A percentile compares a stretch with the other conserved stretches of the same genome.
Evolutionary conservation across 2,888 invertebrate species (phyloP).

Genomic region (Diogma glabrata): DNA sequence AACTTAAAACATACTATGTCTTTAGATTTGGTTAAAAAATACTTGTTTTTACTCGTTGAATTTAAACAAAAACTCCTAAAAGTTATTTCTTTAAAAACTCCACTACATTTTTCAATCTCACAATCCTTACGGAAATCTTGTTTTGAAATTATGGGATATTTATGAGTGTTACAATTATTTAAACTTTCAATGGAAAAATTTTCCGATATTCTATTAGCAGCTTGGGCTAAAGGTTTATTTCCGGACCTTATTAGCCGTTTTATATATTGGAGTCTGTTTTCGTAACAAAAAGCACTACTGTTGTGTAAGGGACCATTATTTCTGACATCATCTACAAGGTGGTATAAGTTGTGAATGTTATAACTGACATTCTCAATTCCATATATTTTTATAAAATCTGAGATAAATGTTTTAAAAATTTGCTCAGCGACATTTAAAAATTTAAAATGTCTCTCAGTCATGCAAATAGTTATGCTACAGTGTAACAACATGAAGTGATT

Average conservation of each 20-base stretch:
- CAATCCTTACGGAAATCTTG: neutral
- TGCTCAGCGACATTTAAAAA: slow-evolving; percentile 16
- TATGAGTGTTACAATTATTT: neutral
- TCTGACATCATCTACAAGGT: slow-evolving; percentile 9
- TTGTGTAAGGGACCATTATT: slow-evolving; percentile 7
- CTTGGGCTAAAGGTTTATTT: slow-evolving; percentile 17
- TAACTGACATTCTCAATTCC: slow-evolving; percentile 11
- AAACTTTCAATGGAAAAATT: neutral
- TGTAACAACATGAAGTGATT: slow-evolving; percentile 19
- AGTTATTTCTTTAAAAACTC: slow-evolving; percentile 14
- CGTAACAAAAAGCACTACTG: slow-evolving; percentile 9
- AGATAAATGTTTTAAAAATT: slow-evolving; percentile 12
- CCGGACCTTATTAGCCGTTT: slow-evolving; percentile 14
- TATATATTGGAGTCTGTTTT: slow-evolving; percentile 8
- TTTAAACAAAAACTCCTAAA: slow-evolving; percentile 10
- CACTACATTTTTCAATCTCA: neutral
- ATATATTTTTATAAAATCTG: slow-evolving; percentile 8
- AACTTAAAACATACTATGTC: neutral
- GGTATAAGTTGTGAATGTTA: slow-evolving; percentile 9
- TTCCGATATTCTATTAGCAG: slow-evolving; percentile 16
- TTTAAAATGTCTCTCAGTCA: slow-evolving; percentile 13
- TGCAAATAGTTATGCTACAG: slow-evolving; percentile 21
- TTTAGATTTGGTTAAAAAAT: slow-evolving; percentile 2
- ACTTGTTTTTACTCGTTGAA: neutral
- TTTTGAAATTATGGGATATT: neutral